These are phyloP conservation scores for Pelecanus crispus DNA, from an alignment of 2,113 vertebrate genomes.

Conservation along the genomic window DNA sequence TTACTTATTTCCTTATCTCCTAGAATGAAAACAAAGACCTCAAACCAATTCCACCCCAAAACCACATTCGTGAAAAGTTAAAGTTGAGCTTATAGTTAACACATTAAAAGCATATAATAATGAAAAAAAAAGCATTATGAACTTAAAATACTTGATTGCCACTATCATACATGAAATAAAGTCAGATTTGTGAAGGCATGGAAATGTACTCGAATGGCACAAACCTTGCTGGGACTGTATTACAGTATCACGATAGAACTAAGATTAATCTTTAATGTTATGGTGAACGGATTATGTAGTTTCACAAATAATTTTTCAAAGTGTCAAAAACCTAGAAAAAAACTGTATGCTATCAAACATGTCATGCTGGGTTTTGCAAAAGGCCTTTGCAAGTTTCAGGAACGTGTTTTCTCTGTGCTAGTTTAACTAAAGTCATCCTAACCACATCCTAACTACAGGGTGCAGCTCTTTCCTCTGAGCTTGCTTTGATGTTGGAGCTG, in stretches of 20 bases:
- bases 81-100: background rate
- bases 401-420: background rate
- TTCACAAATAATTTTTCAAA: background rate
- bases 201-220: background rate
- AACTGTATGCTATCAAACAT: background rate
- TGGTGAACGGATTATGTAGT: background rate
- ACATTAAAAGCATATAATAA: background rate
- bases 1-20: background rate
- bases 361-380: background rate
- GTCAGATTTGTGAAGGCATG: background rate
- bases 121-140: background rate
- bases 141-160: background rate
- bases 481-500: background rate
- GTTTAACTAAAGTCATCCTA: background rate
- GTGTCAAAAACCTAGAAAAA: background rate
- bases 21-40: background rate
- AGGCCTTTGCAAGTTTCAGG: background rate
- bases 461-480: background rate
- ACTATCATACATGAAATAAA: background rate
- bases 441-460: background rate
- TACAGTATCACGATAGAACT: background rate
- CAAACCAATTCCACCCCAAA: background rate
- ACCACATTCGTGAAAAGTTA: background rate
- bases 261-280: background rate
- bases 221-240: background rate